A percentile compares a stretch with the other conserved stretches of the same genome.
Conservation (phyloP, 2,797 vertebrate genomes). For the Chloroceryle inda region DNA sequence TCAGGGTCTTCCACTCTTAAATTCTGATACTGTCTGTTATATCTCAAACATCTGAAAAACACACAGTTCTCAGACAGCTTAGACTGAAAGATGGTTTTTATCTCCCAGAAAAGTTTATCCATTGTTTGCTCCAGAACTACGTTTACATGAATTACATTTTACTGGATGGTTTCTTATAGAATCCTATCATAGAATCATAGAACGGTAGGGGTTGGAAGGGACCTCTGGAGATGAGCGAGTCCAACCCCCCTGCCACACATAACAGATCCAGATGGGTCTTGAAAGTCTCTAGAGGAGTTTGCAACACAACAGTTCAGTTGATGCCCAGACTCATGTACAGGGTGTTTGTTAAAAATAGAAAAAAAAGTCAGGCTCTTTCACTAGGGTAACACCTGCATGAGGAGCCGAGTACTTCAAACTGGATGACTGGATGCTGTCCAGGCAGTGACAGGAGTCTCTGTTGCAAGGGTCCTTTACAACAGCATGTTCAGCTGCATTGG, state of each 20-base stretch:
- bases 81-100: background rate
- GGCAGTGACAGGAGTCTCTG: background rate
- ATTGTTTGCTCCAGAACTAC: background rate
- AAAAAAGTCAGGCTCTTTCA: background rate
- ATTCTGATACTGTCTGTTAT: background rate
- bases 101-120: background rate
- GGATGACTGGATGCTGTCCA: background rate
- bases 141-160: background rate
- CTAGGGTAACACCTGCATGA: background rate
- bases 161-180: background rate
- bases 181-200: no score
- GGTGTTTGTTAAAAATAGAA: background rate
- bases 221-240: no score
- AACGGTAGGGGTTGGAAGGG: no score
- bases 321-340: background rate
- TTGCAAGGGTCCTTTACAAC: background rate
- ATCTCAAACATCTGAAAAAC: background rate
- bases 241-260: no score
- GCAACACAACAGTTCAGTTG: background rate
- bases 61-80: background rate
- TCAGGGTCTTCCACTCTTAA: background rate
- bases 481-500: background rate
- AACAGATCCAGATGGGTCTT: no score
- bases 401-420: background rate
- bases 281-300: background rate